phyloP scores from a whole-genome alignment of 2,888 invertebrate species.

The Yponomeuta evonymella region DNA sequence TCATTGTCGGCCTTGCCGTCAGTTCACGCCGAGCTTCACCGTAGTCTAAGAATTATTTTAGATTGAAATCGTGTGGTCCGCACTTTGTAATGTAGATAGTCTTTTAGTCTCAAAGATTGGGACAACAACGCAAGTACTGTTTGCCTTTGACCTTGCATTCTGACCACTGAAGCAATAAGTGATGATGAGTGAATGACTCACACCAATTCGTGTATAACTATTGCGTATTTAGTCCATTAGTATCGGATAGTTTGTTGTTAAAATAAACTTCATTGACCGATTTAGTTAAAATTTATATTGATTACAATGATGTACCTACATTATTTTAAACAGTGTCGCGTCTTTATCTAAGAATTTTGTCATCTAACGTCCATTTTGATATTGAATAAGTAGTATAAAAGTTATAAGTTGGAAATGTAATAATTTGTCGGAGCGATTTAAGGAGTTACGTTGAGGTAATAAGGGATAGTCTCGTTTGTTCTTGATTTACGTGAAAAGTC shows the following conservation, averaged over 20 bases:
- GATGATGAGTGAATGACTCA: conserved; percentile 48
- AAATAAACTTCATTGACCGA: neutral
- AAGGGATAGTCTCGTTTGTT: conserved; percentile 1
- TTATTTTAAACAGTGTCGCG: conserved; percentile 7
- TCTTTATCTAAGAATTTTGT: conserved; percentile 13
- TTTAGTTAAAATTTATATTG: conserved; percentile 7
- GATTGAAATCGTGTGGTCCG: too few species aligned
- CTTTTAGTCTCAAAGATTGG: neutral
- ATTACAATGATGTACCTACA: neutral
- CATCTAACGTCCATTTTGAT: conserved; percentile 17
- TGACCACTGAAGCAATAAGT: conserved; percentile 38
- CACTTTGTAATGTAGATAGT: too few species aligned
- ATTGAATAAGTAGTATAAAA: conserved; percentile 23
- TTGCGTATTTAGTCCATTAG: conserved; percentile 45
- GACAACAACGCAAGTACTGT: neutral
- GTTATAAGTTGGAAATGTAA: conserved; percentile 22
- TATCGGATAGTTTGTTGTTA: conserved; percentile 5
- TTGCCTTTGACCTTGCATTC: conserved; percentile 25
- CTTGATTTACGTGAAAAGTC: neutral
- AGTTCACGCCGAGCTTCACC: too few species aligned
- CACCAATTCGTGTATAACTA: conserved; percentile 43
- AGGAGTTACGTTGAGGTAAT: neutral
- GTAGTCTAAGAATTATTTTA: too few species aligned
- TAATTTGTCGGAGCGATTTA: conserved; percentile 32
- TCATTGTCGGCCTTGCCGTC: too few species aligned